These are phyloP conservation scores for Solenopsis fugax DNA, from an alignment of 1,140 invertebrate species.

Conservation along the genomic window DNA sequence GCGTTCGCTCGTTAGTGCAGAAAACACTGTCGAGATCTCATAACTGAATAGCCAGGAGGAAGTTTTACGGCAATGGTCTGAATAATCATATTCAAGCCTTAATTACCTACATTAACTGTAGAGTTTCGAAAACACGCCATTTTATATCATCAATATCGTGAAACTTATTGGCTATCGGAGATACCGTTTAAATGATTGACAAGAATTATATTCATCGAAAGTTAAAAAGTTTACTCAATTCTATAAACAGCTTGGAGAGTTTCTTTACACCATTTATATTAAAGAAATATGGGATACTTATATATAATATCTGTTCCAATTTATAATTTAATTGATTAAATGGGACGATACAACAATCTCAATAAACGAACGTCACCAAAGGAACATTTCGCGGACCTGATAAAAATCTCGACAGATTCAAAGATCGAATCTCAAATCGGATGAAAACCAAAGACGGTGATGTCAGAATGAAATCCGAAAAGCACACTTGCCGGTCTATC, in stretches of 20 bases:
- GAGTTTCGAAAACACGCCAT: neutral
- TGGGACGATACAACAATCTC: neutral
- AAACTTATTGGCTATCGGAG: neutral
- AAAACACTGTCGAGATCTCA: constrained; percentile 9
- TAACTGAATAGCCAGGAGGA: neutral
- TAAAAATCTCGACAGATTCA: neutral
- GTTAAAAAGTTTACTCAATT: neutral
- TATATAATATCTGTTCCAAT: neutral
- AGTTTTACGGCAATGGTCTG: constrained; percentile 9
- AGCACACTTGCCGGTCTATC: constrained; percentile 1
- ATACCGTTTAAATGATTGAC: neutral
- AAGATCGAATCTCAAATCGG: neutral
- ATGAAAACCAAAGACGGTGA: neutral
- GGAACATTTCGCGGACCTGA: neutral
- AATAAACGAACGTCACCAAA: neutral
- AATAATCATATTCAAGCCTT: neutral
- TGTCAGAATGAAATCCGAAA: constrained; percentile 32
- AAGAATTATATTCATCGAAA: constrained; percentile 5
- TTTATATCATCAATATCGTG: neutral
- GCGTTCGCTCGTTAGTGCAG: constrained; percentile 26
- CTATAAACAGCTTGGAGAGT: neutral
- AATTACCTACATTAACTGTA: neutral
- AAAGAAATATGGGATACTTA: neutral
- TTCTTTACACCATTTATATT: neutral
- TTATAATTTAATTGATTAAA: neutral